A percentile compares a stretch with the other conserved stretches of the same genome.
These are phyloP conservation scores for Drosophila sechellia DNA, from an alignment of 1,140 invertebrate species.

Conservation along the genomic window DNA sequence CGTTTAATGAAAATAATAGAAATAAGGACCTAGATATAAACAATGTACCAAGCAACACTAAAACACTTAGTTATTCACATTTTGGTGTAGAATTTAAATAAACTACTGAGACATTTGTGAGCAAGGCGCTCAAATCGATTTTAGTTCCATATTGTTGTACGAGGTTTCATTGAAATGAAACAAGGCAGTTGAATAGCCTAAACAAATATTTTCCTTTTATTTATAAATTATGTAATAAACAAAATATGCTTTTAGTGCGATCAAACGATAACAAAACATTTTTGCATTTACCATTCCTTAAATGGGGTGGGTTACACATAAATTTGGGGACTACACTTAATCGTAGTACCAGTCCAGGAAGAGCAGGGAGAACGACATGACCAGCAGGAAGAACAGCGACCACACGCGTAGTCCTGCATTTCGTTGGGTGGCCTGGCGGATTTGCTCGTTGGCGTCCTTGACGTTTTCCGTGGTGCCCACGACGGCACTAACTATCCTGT, in stretches of 20 bases:
- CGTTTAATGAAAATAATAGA: constrained; percentile 24
- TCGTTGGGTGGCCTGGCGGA: constrained; percentile 97
- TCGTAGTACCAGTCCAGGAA: constrained; percentile 99
- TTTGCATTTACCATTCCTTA: constrained; percentile 17
- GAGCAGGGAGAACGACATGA: constrained; percentile 97
- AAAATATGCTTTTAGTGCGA: constrained; percentile 37
- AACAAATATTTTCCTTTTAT: constrained; percentile 16
- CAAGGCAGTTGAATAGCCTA: constrained; percentile 16
- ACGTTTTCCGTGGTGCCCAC: constrained; percentile 97
- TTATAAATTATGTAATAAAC: constrained; percentile 47
- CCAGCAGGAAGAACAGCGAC: constrained; percentile 97
- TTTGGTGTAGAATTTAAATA: constrained; percentile 1
- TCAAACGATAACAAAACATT: constrained; percentile 47
- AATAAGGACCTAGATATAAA: constrained; percentile 20
- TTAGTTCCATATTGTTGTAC: constrained; percentile 27
- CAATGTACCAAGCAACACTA: constrained; percentile 19
- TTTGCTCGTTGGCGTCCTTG: constrained; percentile 98
- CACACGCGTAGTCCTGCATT: constrained; percentile 97
- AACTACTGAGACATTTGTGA: constrained; percentile 4
- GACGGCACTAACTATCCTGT: constrained; percentile 93
- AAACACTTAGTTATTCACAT: constrained; percentile 1
- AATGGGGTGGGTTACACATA: constrained; percentile 11
- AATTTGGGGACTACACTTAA: constrained; percentile 85
- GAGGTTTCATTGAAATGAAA: constrained; percentile 8
- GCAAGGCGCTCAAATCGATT: constrained; percentile 16